Conservation (phyloP, 92 coral and sea anemone genomes). For the Anthopleura xanthogrammica region DNA sequence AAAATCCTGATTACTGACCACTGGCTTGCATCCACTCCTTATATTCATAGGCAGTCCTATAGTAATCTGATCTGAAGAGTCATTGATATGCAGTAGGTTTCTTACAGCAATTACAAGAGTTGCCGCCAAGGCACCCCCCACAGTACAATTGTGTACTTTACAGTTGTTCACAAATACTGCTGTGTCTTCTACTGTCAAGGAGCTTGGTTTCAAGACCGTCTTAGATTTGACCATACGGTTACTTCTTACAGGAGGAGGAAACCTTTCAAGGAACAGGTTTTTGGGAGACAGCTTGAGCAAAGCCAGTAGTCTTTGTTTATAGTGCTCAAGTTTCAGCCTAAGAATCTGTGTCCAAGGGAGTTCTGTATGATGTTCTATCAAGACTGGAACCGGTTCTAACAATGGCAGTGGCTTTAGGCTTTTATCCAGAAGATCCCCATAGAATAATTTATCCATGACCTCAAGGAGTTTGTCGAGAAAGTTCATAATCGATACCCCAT, state of each 20-base stretch:
- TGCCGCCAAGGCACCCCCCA: constrained; percentile 35
- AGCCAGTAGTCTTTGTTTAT: not conserved
- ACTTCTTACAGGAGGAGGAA: constrained; percentile 29
- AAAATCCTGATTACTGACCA: constrained; percentile 1
- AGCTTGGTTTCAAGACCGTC: constrained; percentile 31
- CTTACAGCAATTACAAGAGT: constrained; percentile 16
- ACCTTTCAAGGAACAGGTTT: constrained; percentile 1
- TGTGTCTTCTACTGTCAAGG: constrained; percentile 31
- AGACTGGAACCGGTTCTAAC: constrained; percentile 31
- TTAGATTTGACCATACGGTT: constrained; percentile 8
- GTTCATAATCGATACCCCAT: constrained; percentile 33
- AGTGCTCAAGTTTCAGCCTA: not conserved
- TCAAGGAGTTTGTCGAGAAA: constrained; percentile 20
- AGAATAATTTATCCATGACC: constrained; percentile 21
- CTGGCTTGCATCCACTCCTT: constrained; percentile 35
- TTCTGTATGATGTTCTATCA: constrained; percentile 15
- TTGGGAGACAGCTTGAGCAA: not conserved
- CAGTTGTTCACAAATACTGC: constrained; percentile 23
- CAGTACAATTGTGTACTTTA: constrained; percentile 34
- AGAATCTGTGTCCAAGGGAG: constrained; percentile 27
- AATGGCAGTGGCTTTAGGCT: constrained; percentile 28
- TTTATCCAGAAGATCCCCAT: not conserved
- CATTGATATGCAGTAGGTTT: constrained; percentile 8
- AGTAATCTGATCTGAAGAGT: not conserved
- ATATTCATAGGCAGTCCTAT: constrained; percentile 27